Percentiles rank a stretch among this genome's conserved stretches.
Evolutionary conservation across 2,888 invertebrate species (phyloP).

Genomic region (Polyploca ridens): DNA sequence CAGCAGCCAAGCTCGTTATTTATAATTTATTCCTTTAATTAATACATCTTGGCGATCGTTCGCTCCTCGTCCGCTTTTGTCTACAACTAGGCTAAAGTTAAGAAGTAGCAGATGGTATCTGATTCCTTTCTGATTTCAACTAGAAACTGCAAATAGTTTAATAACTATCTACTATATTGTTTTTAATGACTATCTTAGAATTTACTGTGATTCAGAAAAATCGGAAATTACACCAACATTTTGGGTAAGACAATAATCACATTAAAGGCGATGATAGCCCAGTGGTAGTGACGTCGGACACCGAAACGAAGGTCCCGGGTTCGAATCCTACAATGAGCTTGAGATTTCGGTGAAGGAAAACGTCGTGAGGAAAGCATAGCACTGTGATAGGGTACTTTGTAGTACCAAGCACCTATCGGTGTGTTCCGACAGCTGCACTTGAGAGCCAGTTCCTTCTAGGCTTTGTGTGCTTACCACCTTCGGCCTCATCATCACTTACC

Average conservation of each 20-base stretch:
- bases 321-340: too few relatives aligned
- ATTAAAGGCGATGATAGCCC: too few relatives aligned
- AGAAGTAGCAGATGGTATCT: slow-evolving; percentile 8
- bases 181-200: neutral
- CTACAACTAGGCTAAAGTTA: slow-evolving; percentile 14
- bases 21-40: slow-evolving; percentile 78
- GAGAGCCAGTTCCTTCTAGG: too few relatives aligned
- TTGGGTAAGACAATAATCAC: neutral
- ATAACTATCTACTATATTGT: neutral
- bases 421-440: too few relatives aligned
- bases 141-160: neutral
- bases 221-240: neutral
- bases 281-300: too few relatives aligned
- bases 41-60: slow-evolving; percentile 59
- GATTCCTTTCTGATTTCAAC: slow-evolving; percentile 16
- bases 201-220: neutral
- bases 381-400: too few relatives aligned
- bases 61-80: slow-evolving; percentile 36
- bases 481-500: too few relatives aligned
- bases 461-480: too few relatives aligned
- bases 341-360: too few relatives aligned
- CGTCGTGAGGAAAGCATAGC: too few relatives aligned
- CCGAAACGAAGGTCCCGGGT: too few relatives aligned
- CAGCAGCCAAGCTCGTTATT: slow-evolving; percentile 55
- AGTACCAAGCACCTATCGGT: too few relatives aligned